Base-by-base conservation (phyloP, 2,888 invertebrate genomes). In the Bellardia bayeri region DNA sequence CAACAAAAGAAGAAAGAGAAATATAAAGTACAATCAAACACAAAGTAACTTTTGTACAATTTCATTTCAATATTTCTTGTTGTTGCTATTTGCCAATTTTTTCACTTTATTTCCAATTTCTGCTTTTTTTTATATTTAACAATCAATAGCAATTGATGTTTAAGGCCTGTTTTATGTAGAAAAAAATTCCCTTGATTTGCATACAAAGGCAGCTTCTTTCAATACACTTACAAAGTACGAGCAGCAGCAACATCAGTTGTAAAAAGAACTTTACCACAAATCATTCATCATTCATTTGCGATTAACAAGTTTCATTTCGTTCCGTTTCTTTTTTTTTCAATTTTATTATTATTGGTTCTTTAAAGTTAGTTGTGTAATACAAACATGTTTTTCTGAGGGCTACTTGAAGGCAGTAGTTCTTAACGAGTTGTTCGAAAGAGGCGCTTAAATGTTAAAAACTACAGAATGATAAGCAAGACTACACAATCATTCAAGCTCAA, bases 281-380 rank as follows among this genome's bases (percentile, higher is more conserved):
- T 88, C 86, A 88, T 85, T 89, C 88, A 88, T 80, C 88, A 85
- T 87, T 88, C 76, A 81, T 85, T 86, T 74, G 78, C 85, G 74
- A 86, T 87, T 88, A 87, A 87, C 74, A 87, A 86, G 84, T 87
- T 89, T 75, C 51, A 63, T 75, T 16, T 49, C n/a, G 51, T 58
- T 49, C 49, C 13, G 23, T 74, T 16, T 16, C 61, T 58, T 49
- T 49, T 16, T 37, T 74, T 68, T 49, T 51, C 14, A 40, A 13
- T 80, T 63, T 23, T 71, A 56, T 71, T 80, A 61, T 69, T 69
- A 69, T 58, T 49, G 58, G 49, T 51, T 63, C 69, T 71, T 80
- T 51, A 63, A 37, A 71, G n/a, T 51, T 71, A 68, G 63, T 71
- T 80, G 40, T 45, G 51, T 14, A 11, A 45, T 30, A 66, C 7